A percentile compares a stretch with the other conserved stretches of the same genome.
Evolutionary conservation across 2,888 invertebrate species (phyloP).

Genomic region (Tinea semifulvella): DNA sequence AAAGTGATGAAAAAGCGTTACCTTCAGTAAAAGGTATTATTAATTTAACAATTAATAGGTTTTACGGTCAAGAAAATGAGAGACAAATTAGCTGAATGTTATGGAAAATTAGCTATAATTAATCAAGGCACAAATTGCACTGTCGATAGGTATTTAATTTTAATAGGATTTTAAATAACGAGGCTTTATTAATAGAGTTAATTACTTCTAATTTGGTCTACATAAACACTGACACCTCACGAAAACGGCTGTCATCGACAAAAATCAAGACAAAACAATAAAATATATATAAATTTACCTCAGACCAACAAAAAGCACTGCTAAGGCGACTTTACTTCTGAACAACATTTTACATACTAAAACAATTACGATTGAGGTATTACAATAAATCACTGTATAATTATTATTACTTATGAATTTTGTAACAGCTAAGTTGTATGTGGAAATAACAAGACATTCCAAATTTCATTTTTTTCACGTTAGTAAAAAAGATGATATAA

Average conservation of each 20-base stretch:
- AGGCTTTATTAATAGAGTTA: too few relatives aligned
- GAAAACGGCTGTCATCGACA: too few relatives aligned
- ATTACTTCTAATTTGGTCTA: conserved; percentile 4
- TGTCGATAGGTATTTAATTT: neutral
- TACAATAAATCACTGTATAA: too few relatives aligned
- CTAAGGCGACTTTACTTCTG: conserved; percentile 51
- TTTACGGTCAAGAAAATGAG: neutral
- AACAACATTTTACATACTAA: conserved; percentile 56
- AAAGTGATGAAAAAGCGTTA: too few relatives aligned
- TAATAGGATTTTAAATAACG: conserved; percentile 7
- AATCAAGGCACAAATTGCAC: conserved; percentile 3
- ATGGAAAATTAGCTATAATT: neutral
- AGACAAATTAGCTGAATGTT: neutral
- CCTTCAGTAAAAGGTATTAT: too few relatives aligned
- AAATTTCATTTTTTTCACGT: too few relatives aligned
- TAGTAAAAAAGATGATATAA: too few relatives aligned
- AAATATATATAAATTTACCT: conserved; percentile 32
- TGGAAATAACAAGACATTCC: too few relatives aligned
- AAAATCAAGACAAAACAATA: neutral
- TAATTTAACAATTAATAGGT: too few relatives aligned
- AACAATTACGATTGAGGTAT: conserved; percentile 19
- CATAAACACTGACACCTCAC: too few relatives aligned
- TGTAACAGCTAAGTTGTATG: too few relatives aligned
- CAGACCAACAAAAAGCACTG: conserved; percentile 40
- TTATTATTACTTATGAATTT: too few relatives aligned